Evolutionary conservation across 1,140 invertebrate species (phyloP).

Genomic region (Brachionus rotundiformis): DNA sequence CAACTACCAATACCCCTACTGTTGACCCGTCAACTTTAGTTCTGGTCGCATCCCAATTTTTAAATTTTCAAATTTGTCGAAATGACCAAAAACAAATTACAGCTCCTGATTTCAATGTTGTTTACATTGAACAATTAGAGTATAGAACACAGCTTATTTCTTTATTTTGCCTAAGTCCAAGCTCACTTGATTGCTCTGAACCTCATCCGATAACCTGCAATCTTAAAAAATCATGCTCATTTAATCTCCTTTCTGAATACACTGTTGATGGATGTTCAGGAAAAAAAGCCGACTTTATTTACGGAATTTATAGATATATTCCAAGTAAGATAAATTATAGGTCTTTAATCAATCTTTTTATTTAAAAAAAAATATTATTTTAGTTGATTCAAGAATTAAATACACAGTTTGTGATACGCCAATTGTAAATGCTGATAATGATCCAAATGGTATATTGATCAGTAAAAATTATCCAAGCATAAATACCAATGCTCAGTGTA

Average conservation of each 20-base stretch:
- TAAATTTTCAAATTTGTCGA: slow-evolving; percentile 28
- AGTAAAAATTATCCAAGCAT: slow-evolving; percentile 24
- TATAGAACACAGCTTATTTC: not conserved
- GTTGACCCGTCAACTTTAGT: slow-evolving; percentile 6
- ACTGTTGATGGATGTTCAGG: not conserved
- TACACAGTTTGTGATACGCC: not conserved
- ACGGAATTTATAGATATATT: slow-evolving; percentile 41
- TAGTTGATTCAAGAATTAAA: slow-evolving; percentile 43
- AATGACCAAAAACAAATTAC: not conserved
- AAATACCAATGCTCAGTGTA: not conserved
- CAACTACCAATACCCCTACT: not conserved
- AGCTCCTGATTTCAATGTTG: slow-evolving; percentile 9
- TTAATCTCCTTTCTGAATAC: not conserved
- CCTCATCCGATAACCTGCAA: slow-evolving; percentile 39
- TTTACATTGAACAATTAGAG: slow-evolving; percentile 37
- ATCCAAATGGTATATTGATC: slow-evolving; percentile 15
- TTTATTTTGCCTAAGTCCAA: not conserved
- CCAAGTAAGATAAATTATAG: slow-evolving; percentile 32
- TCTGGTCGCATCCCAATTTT: not conserved
- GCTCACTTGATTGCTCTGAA: not conserved
- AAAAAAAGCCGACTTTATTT: slow-evolving; percentile 38
- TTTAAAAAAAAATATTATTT: too few relatives aligned
- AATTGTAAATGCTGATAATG: not conserved
- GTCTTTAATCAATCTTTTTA: not conserved
- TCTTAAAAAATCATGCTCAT: slow-evolving; percentile 13